These are phyloP conservation scores for Mugil cephalus DNA, from an alignment of 2,113 vertebrate species.

Conservation along the genomic window DNA sequence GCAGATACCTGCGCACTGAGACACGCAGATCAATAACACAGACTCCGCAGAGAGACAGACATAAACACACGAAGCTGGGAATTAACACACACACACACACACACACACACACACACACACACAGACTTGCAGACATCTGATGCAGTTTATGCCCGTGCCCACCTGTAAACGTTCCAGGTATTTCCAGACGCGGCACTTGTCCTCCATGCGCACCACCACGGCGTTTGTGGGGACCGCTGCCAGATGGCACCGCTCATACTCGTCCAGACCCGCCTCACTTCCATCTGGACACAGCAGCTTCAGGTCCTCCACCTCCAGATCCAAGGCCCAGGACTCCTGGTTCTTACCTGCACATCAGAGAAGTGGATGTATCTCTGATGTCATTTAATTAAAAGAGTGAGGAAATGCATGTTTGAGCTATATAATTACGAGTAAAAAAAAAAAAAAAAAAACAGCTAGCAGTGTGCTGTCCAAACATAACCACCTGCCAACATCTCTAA, in stretches of 20 bases:
- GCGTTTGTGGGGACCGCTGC: conserved; percentile 83
- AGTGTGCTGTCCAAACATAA: background rate
- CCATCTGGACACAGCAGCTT: conserved; percentile 87
- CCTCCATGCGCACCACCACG: conserved; percentile 83
- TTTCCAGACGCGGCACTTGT: conserved; percentile 86
- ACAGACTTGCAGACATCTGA: conserved; percentile 7
- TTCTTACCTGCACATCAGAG: conserved; percentile 78
- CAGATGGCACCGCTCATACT: conserved; percentile 81
- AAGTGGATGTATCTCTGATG: background rate
- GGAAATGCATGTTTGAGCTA: background rate
- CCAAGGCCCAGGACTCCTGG: conserved; percentile 86
- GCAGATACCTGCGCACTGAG: conserved; percentile 31
- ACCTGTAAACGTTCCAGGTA: conserved; percentile 86
- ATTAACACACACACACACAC: background rate
- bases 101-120: background rate
- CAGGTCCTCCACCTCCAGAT: conserved; percentile 85
- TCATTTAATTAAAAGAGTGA: background rate
- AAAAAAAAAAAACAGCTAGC: conserved; percentile 3
- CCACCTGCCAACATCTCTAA: background rate
- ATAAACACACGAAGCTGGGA: background rate
- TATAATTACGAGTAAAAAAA: background rate
- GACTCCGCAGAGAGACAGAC: conserved; percentile 33
- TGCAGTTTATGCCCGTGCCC: conserved; percentile 20
- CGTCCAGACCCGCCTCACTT: conserved; percentile 69
- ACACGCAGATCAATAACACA: conserved; percentile 41